Evolutionary conservation across 2,888 invertebrate species (phyloP).

Genomic region (Mesorhabditis belari): DNA sequence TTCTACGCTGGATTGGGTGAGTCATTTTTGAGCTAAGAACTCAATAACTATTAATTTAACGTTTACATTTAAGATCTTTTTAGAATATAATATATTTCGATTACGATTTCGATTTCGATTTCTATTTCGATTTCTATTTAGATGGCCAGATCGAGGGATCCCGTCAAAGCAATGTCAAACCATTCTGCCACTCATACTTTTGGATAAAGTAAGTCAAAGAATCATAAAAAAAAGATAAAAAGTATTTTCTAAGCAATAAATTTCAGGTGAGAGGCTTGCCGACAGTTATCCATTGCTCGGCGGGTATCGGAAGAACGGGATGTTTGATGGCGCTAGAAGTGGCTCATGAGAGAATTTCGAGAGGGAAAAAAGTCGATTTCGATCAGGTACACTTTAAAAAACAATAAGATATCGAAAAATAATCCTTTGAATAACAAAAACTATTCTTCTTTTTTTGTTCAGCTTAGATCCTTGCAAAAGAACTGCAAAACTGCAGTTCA

Average conservation of each 20-base stretch:
- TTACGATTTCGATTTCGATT: not conserved
- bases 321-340: conserved; percentile 31
- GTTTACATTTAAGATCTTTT: too few species aligned
- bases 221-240: too few species aligned
- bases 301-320: conserved; percentile 35
- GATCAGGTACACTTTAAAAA: conserved; percentile 19
- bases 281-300: conserved; percentile 31
- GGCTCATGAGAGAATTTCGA: conserved; percentile 17
- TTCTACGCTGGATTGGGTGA: too few species aligned
- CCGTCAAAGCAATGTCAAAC: conserved; percentile 26
- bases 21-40: too few species aligned
- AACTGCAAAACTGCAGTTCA: not conserved
- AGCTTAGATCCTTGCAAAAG: too few species aligned
- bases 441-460: too few species aligned
- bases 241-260: not conserved
- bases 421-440: too few species aligned
- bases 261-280: conserved; percentile 16
- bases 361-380: conserved; percentile 19
- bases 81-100: not conserved
- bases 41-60: too few species aligned
- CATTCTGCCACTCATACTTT: conserved; percentile 16
- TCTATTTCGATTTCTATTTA: conserved; percentile 5
- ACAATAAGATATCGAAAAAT: too few species aligned
- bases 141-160: conserved; percentile 35
- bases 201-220: conserved; percentile 10